Conservation (phyloP, 2,888 invertebrate species). For the Calliphora vomitoria region DNA sequence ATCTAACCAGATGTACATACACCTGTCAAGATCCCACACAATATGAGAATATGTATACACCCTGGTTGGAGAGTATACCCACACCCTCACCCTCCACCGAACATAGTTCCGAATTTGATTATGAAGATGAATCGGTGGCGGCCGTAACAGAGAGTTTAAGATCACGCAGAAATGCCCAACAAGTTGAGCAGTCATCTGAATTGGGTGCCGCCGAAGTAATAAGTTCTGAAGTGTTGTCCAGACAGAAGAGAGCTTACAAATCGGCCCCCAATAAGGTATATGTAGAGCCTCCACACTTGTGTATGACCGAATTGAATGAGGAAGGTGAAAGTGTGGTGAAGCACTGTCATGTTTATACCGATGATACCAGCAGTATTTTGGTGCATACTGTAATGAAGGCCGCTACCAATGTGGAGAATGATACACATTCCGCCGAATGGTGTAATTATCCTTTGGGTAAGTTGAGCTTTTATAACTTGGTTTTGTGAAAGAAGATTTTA, state of each 20-base stretch:
- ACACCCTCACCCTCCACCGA: slow-evolving; percentile 82
- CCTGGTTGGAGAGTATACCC: slow-evolving; percentile 82
- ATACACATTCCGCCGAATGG: slow-evolving; percentile 85
- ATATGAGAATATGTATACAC: slow-evolving; percentile 83
- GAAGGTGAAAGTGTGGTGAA: slow-evolving; percentile 77
- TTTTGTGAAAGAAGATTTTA: background rate
- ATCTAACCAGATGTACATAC: slow-evolving; percentile 89
- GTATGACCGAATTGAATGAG: slow-evolving; percentile 83
- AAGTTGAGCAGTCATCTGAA: slow-evolving; percentile 74
- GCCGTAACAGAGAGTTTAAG: slow-evolving; percentile 81
- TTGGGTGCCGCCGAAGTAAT: slow-evolving; percentile 78
- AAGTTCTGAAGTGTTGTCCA: slow-evolving; percentile 76
- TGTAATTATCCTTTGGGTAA: slow-evolving; percentile 89
- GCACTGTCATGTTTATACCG: slow-evolving; percentile 87
- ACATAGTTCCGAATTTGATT: slow-evolving; percentile 83
- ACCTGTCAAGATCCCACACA: slow-evolving; percentile 87
- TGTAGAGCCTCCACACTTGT: slow-evolving; percentile 87
- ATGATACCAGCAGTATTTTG: slow-evolving; percentile 85
- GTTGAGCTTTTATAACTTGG: slow-evolving; percentile 73
- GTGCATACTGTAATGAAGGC: slow-evolving; percentile 86
- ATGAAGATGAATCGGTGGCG: slow-evolving; percentile 83
- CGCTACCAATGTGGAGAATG: slow-evolving; percentile 83
- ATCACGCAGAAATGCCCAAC: slow-evolving; percentile 70
- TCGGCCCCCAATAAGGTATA: slow-evolving; percentile 79
- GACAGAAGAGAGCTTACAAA: slow-evolving; percentile 76